Evolutionary conservation across 1,140 invertebrate species (phyloP).

Genomic region (Stenopsyche tienmushanensis): DNA sequence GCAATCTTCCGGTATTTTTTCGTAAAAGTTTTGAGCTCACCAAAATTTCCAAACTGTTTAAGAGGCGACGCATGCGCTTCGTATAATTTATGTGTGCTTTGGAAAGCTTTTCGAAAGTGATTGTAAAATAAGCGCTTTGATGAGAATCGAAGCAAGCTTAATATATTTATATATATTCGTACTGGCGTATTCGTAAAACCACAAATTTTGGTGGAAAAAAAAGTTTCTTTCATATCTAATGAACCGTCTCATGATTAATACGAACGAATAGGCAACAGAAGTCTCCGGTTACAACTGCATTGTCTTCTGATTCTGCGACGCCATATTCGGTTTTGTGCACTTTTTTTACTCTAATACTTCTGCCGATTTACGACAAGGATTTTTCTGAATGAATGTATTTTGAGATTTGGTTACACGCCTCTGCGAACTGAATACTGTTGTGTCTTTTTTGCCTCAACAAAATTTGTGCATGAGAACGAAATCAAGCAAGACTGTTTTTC

Average conservation of each 20-base stretch:
- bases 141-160: no score
- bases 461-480: not conserved
- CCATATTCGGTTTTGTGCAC: not conserved
- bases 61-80: slow-evolving; percentile 1
- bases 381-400: slow-evolving; percentile 19
- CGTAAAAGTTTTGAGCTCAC: no score
- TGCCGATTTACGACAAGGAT: slow-evolving; percentile 6
- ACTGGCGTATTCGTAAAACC: no score
- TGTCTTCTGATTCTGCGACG: slow-evolving; percentile 15
- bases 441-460: not conserved
- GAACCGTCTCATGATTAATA: slow-evolving; percentile 21
- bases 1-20: no score
- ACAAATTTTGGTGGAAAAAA: not conserved
- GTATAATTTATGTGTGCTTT: slow-evolving; percentile 31
- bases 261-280: slow-evolving; percentile 27
- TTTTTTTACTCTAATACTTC: not conserved
- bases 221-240: slow-evolving; percentile 6
- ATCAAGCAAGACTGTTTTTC: not conserved
- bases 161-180: no score
- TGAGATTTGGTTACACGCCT: slow-evolving; percentile 17
- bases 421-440: not conserved
- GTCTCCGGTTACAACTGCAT: slow-evolving; percentile 17
- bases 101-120: slow-evolving; percentile 29
- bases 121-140: no score
- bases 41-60: slow-evolving; percentile 12